Evolutionary conservation across 1,140 invertebrate species (phyloP), one percentile per base, ranked within the genome.

Genomic region (Ceratina japonica): DNA sequence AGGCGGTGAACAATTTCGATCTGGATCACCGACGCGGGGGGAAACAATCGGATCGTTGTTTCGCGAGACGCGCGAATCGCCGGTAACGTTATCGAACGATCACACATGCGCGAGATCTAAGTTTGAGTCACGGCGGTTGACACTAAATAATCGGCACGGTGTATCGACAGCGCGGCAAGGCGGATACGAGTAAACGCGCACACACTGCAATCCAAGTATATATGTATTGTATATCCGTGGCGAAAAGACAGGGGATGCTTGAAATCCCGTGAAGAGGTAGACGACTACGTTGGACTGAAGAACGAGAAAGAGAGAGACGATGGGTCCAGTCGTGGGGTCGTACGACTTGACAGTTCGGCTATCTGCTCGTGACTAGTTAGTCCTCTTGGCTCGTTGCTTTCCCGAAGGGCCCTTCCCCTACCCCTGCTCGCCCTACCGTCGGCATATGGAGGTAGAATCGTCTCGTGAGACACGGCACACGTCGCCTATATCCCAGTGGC

Each of bases 351-450:
- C 89, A 87, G 83, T 83, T 84, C 85, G 87, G 76, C 86, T 87
- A 88, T 90, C 89, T 85, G 87, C 86, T 85, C 87, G 86, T 88
- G 86, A 92, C 91, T 92, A 90, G 86, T 85, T 84, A n/a, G 84
- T 86, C 85, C 83, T 84, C 81, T 86, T 82, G 79, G 27, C 76
- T 83, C 82, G 81, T 79, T 83, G 84, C 78, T 82, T 87, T 86
- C 79, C 82, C 83, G 79, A 86, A 87, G 86, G 86, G 87, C 86
- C 79, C 63, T 63, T 81, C 69, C 80, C 83, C 86, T 79, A 82
- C 69, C 80, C 78, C 58, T 77, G n/a, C 59, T 27, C n/a, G 80
- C 82, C 82, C 87, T 87, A 84, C 64, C 65, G 81, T 61, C 75
- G 81, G 68, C 75, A 82, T 81, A 79, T 78, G 79, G 76, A 84